phyloP scores from a whole-genome alignment of 2,797 vertebrate genomes.

The Eidolon dupreanum region DNA sequence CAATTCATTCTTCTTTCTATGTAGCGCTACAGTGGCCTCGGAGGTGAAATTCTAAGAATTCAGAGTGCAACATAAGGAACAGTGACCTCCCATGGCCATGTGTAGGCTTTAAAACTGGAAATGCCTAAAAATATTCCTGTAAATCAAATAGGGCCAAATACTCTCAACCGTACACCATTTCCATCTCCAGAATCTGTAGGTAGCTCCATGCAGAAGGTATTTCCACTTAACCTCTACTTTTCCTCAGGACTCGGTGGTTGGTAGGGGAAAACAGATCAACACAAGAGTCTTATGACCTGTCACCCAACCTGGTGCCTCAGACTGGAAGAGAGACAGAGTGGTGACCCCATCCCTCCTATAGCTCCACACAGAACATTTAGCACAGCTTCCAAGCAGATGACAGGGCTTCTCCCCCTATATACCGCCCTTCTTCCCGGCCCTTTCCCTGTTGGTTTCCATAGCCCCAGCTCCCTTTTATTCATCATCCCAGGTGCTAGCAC shows the following conservation, averaged over 20 bases:
- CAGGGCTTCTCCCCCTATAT: neutral
- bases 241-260: neutral
- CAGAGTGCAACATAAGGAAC: neutral
- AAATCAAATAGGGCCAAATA: neutral
- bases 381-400: neutral
- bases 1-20: neutral
- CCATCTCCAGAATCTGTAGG: neutral
- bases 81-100: neutral
- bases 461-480: neutral
- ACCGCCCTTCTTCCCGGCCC: neutral
- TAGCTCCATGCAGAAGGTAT: conserved; percentile 11
- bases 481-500: neutral
- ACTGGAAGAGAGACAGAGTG: neutral
- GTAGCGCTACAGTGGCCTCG: neutral
- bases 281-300: neutral
- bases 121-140: conserved; percentile 37
- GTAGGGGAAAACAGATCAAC: neutral
- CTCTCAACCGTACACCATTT: neutral
- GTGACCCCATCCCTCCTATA: neutral
- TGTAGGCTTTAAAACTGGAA: conserved; percentile 5
- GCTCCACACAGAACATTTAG: neutral
- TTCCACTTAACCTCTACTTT: neutral
- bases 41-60: conserved; percentile 17
- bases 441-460: neutral
- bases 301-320: neutral